Percentiles rank a stretch among this genome's conserved stretches.
phyloP scores from a whole-genome alignment of 2,888 invertebrate genomes.

The Drosophila setosimentum region DNA sequence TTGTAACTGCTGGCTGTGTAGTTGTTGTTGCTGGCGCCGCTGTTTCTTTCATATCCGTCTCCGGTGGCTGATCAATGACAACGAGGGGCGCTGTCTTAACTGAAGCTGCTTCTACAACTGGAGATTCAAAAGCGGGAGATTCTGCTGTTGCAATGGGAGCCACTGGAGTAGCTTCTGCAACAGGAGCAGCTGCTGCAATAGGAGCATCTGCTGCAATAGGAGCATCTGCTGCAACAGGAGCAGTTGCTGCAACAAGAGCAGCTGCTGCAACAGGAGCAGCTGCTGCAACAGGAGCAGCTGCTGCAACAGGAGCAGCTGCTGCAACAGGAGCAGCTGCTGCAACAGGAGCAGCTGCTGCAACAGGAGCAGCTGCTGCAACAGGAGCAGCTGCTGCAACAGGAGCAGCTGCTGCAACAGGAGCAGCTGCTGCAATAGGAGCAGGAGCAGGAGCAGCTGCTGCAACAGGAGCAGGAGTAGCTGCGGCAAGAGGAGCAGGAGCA shows the following conservation, averaged over 20 bases:
- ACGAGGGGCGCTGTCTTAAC: conserved; percentile 16
- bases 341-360: background rate
- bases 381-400: background rate
- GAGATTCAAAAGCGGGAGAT: conserved; percentile 1
- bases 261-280: background rate
- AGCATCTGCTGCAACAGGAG: background rate
- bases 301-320: background rate
- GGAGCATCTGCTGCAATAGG: background rate
- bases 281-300: conserved; percentile 6
- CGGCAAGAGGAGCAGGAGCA: conserved; percentile 3
- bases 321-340: background rate
- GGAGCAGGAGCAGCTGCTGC: background rate
- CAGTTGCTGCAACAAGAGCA: background rate
- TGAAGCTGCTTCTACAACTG: background rate
- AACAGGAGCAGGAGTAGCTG: background rate
- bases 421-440: background rate
- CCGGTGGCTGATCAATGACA: conserved; percentile 26
- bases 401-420: background rate
- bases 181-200: background rate
- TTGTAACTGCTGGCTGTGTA: conserved; percentile 15
- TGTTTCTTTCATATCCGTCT: background rate
- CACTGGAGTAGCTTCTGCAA: background rate
- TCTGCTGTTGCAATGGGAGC: background rate
- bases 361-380: background rate
- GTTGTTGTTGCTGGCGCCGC: conserved; percentile 6